These are phyloP conservation scores for Norana najaformis DNA, from an alignment of 2,888 invertebrate species.

Conservation along the genomic window DNA sequence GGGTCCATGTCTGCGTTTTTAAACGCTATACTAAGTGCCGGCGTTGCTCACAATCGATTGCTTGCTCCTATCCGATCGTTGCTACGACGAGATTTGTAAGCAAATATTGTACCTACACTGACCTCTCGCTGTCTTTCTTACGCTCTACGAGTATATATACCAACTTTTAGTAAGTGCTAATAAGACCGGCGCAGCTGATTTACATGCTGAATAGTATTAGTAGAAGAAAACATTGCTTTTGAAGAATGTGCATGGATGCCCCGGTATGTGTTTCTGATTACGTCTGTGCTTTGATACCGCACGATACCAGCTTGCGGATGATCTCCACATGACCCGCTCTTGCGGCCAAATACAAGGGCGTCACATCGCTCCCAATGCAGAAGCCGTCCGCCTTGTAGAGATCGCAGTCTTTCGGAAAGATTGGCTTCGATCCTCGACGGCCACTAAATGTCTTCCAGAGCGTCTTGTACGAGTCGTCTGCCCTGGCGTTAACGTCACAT, in stretches of 20 bases:
- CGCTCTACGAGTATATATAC: no score
- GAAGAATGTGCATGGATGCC: no score
- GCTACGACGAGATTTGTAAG: not conserved
- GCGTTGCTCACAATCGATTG: not conserved
- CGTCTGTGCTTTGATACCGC: constrained; percentile 41
- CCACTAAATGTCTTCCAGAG: constrained; percentile 36
- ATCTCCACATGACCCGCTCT: constrained; percentile 39
- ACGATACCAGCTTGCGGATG: constrained; percentile 32
- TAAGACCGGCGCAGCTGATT: no score
- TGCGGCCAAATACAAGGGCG: constrained; percentile 43
- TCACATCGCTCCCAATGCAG: constrained; percentile 42
- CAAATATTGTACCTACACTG: not conserved
- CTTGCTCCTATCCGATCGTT: not conserved
- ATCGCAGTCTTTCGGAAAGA: constrained; percentile 41
- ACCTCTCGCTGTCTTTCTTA: not conserved
- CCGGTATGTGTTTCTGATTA: no score
- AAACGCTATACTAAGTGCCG: not conserved
- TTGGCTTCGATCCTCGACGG: constrained; percentile 33
- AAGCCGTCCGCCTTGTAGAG: constrained; percentile 41
- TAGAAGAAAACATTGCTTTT: no score
- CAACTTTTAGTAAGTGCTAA: no score
- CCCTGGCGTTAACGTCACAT: constrained; percentile 37
- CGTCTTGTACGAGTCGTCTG: constrained; percentile 42
- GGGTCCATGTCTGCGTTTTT: not conserved
- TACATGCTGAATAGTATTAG: no score